Evolutionary conservation across 2,113 vertebrate genomes (phyloP).

Genomic region (Phylloscopus whistleri): DNA sequence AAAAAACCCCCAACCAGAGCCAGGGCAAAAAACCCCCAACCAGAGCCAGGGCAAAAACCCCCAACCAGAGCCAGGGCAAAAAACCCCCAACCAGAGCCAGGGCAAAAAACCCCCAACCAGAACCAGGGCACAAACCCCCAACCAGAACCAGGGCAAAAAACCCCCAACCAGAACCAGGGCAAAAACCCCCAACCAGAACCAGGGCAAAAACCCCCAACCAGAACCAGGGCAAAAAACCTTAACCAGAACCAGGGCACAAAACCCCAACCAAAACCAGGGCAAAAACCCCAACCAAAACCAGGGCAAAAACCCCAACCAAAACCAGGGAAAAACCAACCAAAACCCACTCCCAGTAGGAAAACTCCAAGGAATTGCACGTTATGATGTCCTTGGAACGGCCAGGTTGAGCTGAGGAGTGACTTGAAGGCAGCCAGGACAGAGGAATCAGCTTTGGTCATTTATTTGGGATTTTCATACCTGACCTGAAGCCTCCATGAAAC

Average conservation of each 20-base stretch:
- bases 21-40: neutral
- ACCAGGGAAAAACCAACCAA: neutral
- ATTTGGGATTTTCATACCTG: neutral
- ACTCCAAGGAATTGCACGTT: neutral
- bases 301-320: neutral
- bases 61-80: neutral
- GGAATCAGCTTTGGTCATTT: neutral
- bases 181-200: neutral
- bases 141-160: neutral
- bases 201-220: neutral
- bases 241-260: neutral
- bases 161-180: neutral
- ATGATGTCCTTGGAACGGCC: neutral
- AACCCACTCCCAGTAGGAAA: fast-evolving
- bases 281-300: neutral
- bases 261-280: neutral
- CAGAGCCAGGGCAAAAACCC: neutral
- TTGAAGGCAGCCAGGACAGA: neutral
- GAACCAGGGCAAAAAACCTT: neutral
- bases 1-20: no score
- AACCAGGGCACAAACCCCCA: no score
- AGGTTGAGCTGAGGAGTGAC: neutral
- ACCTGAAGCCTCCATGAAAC: neutral
- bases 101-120: no score
- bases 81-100: neutral